Percentiles rank a stretch among this genome's conserved stretches.
Conservation (phyloP, 2,113 vertebrate genomes). For the Propithecus coquereli region DNA sequence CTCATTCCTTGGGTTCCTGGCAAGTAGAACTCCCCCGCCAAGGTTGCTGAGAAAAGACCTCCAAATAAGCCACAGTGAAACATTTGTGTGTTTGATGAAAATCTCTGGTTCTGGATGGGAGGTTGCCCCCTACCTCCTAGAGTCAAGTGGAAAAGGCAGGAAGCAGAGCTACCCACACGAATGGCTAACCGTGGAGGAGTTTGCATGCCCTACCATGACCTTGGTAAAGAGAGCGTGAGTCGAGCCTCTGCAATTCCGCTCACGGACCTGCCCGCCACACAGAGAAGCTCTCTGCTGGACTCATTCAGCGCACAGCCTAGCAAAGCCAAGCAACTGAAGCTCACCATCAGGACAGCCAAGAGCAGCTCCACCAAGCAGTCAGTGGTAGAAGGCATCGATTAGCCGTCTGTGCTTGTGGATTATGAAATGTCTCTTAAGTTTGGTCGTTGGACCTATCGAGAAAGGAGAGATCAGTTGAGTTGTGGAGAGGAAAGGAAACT, state of each 20-base stretch:
- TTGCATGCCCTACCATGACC: rapidly evolving
- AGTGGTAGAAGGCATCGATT: constrained; percentile 86
- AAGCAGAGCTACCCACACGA: not conserved
- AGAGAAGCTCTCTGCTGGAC: not conserved
- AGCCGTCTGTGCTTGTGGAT: constrained; percentile 87
- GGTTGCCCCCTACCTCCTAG: too few species aligned
- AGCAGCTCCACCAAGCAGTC: not conserved
- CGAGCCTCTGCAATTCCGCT: not conserved
- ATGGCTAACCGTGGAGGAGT: rapidly evolving
- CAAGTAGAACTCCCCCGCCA: not conserved
- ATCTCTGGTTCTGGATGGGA: not conserved
- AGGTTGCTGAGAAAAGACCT: not conserved
- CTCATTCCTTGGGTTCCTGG: not conserved
- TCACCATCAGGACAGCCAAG: not conserved
- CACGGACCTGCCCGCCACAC: not conserved
- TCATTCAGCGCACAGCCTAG: rapidly evolving
- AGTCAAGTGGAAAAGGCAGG: not conserved
- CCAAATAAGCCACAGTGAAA: not conserved
- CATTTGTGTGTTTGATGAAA: not conserved
- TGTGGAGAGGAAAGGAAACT: too few species aligned
- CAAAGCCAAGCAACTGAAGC: not conserved
- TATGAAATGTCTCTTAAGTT: constrained; percentile 88
- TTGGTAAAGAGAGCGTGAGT: rapidly evolving
- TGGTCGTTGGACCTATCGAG: constrained; percentile 90
- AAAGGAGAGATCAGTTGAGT: not conserved